phyloP scores from a whole-genome alignment of 1,140 invertebrate species.

The Zaprionus camerounensis region DNA sequence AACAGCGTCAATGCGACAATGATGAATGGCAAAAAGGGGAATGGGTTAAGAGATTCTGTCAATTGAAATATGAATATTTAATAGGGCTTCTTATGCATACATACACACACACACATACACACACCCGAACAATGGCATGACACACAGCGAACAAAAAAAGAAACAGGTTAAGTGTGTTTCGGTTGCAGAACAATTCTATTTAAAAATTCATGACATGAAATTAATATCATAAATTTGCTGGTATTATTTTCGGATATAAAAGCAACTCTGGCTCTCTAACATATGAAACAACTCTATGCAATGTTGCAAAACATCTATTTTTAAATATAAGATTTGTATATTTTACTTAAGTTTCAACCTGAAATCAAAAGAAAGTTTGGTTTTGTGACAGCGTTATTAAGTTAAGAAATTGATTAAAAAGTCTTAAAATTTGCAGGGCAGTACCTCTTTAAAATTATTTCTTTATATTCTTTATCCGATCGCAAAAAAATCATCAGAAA shows the following conservation, averaged over 20 bases:
- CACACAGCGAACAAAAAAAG: neutral
- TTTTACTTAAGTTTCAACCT: neutral
- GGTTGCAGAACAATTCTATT: slow-evolving; percentile 22
- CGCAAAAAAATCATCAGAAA: too few species aligned
- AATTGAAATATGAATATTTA: slow-evolving; percentile 38
- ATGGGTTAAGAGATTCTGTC: slow-evolving; percentile 13
- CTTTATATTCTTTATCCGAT: too few species aligned
- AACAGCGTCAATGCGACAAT: slow-evolving; percentile 15
- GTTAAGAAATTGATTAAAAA: neutral
- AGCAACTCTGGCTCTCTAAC: neutral
- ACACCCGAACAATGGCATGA: too few species aligned
- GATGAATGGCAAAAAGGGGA: slow-evolving; percentile 4
- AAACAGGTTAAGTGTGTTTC: slow-evolving; percentile 41
- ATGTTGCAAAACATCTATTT: neutral
- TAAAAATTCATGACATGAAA: neutral
- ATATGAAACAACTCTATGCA: too few species aligned
- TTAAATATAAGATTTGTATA: neutral
- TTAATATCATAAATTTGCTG: neutral
- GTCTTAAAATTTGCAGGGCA: too few species aligned
- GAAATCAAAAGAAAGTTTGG: neutral
- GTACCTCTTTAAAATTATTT: too few species aligned
- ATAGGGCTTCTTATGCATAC: slow-evolving; percentile 17
- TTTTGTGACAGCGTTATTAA: neutral
- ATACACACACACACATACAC: neutral
- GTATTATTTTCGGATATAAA: neutral